Evolutionary conservation across 1,140 invertebrate species (phyloP), one percentile per base, ranked within the genome.

Genomic region (Conus ventricosus): DNA sequence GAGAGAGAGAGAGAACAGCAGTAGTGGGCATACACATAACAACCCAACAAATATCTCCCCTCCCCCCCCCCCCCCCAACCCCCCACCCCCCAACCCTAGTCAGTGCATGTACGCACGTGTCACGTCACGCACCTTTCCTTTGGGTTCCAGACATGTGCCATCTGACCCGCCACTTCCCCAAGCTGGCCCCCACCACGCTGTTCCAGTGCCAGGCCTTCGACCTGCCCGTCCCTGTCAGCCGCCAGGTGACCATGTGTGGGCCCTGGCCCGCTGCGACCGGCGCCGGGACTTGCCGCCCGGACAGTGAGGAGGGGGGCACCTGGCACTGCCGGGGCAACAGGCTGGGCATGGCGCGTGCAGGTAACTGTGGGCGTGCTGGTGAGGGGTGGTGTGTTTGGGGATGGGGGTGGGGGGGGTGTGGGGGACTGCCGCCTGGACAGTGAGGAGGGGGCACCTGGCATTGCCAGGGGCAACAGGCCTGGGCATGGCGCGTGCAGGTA

Each of bases 201-300:
- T 81, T 81, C 80, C 39, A 81, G 80, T 81, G 80, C 39, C 23
- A 54, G 51, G 80, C 80, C 80, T 81, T 54, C 23, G 80, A 81
- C 23, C 51, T 23, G 13, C 80, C 80, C 5, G 51, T 15, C 15
- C 6, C 80, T 6, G 51, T 54, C 27, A 6, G 17, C 51, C 80
- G 80, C 51, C 80, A 81, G n/a, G 85, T 89, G 23, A 78, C 39
- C 5, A 86, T 89, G 88, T 89, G 88, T 89, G 88, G 88, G 67
- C 67, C 51, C 85, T 76, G 54, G 76, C 85, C 23, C 15, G 76
- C 4, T 89, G 88, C 54, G 83, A 89, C 54, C 67, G 39, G 23
- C 81, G 57, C 27, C n/a, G 51, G 60, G 76, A 89, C 57, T 89
- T 89, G 88, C 67, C 27, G 27, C 23, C n/a, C 63, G 55, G 84